Conservation (phyloP, 2,888 invertebrate genomes). For the Agriopis aurantiaria region DNA sequence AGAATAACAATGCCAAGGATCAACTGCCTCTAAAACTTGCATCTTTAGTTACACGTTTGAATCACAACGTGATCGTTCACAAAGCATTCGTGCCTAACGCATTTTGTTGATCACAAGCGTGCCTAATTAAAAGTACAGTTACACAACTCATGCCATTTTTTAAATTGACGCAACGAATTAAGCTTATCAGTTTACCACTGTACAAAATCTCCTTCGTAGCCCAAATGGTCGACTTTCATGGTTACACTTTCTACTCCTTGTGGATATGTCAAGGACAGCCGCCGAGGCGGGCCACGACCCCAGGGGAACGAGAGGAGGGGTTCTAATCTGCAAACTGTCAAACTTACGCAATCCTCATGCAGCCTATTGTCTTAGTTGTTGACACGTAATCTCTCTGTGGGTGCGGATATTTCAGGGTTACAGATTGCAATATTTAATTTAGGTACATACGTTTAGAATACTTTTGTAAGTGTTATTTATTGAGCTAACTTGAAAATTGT, state of each 20-base stretch:
- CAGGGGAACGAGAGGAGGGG: slow-evolving; percentile 30
- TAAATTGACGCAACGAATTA: slow-evolving; percentile 10
- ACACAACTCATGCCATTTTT: slow-evolving; percentile 22
- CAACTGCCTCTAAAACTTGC: slow-evolving; percentile 6
- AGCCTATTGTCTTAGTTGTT: slow-evolving; percentile 37
- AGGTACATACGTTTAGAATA: neutral
- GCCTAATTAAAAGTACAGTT: slow-evolving; percentile 23
- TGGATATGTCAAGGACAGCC: slow-evolving; percentile 81
- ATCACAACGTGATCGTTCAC: slow-evolving; percentile 13
- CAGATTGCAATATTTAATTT: slow-evolving; percentile 22
- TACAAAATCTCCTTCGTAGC: slow-evolving; percentile 3
- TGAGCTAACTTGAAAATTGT: too few species aligned
- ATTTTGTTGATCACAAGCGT: slow-evolving; percentile 18
- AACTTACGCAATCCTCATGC: slow-evolving; percentile 57
- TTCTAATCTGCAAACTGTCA: slow-evolving; percentile 55
- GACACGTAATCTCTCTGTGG: slow-evolving; percentile 27
- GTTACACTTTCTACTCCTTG: slow-evolving; percentile 74
- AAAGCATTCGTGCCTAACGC: slow-evolving; percentile 20
- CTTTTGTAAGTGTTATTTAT: neutral
- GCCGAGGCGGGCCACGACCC: slow-evolving; percentile 57
- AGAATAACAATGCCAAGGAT: slow-evolving; percentile 3
- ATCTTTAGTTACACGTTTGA: slow-evolving; percentile 3
- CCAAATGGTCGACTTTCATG: slow-evolving; percentile 45
- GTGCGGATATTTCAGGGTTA: slow-evolving; percentile 27
- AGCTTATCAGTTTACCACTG: slow-evolving; percentile 19